phyloP scores from a whole-genome alignment of 2,888 invertebrate genomes.

The Tigriopus californicus region DNA sequence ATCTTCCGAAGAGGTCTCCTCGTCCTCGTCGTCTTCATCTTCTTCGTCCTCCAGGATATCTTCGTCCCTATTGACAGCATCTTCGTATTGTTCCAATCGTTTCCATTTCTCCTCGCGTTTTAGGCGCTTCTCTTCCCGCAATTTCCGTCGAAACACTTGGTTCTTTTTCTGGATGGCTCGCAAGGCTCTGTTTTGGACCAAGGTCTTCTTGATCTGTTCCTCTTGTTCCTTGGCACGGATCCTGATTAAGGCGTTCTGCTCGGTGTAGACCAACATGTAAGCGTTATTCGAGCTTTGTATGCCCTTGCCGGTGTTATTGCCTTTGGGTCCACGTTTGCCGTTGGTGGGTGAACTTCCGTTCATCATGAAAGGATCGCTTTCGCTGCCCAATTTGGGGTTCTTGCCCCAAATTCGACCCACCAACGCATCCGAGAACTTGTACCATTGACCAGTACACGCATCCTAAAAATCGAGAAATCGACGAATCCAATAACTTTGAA shows the following conservation, averaged over 20 bases:
- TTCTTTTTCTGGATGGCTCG: neutral
- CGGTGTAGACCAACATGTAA: conserved; percentile 42
- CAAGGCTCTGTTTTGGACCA: neutral
- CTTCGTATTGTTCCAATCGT: no score
- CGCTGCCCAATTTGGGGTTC: conserved; percentile 35
- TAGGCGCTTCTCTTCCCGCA: neutral
- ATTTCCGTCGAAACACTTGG: neutral
- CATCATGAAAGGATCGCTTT: conserved; percentile 27
- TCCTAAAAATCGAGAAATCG: conserved; percentile 28
- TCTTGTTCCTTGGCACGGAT: conserved; percentile 10
- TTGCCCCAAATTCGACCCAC: neutral
- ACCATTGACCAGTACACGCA: conserved; percentile 36
- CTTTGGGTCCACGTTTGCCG: conserved; percentile 29
- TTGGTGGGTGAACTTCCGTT: conserved; percentile 22
- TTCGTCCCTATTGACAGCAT: no score
- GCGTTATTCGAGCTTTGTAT: conserved; percentile 37
- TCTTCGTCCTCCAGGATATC: no score
- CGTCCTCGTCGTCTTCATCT: no score
- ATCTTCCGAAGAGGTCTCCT: no score
- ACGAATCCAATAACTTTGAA: no score
- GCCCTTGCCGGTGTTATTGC: conserved; percentile 22
- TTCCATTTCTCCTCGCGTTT: neutral
- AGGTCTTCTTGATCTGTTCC: neutral
- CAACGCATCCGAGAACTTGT: conserved; percentile 30
- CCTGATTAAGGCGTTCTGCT: conserved; percentile 17